Conservation (phyloP, 2,113 vertebrate species). For the Verasper variegatus region DNA sequence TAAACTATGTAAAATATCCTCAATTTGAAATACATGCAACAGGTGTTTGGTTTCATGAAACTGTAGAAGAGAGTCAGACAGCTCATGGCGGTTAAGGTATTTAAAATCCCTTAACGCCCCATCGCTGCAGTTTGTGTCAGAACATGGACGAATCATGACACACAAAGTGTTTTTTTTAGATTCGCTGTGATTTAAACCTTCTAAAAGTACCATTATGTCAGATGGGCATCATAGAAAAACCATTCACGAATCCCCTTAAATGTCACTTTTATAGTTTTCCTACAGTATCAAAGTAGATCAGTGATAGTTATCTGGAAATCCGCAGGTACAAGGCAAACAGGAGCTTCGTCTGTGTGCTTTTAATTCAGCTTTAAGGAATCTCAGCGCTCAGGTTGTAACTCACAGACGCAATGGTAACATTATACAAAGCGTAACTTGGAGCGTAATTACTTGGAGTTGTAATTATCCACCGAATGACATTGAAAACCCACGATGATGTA, state of each 20-base stretch:
- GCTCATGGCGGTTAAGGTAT: too few species aligned
- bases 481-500: background rate
- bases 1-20: slow-evolving; percentile 1
- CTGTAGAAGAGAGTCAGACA: background rate
- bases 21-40: background rate
- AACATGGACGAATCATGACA: too few species aligned
- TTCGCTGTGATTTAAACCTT: too few species aligned
- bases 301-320: background rate
- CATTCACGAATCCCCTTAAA: background rate
- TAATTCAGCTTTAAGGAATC: background rate
- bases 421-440: background rate
- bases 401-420: background rate
- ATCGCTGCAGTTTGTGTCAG: too few species aligned
- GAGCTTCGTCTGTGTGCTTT: background rate
- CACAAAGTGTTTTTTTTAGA: too few species aligned
- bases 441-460: background rate
- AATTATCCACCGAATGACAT: background rate
- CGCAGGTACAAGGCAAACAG: background rate
- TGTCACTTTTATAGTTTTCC: background rate
- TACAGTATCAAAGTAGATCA: background rate
- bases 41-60: background rate
- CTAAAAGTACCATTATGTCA: background rate
- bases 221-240: too few species aligned
- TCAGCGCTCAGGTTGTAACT: background rate
- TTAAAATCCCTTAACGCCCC: too few species aligned